phyloP scores from a whole-genome alignment of 2,888 invertebrate species.

The Stenchaetothrips biformis region DNA sequence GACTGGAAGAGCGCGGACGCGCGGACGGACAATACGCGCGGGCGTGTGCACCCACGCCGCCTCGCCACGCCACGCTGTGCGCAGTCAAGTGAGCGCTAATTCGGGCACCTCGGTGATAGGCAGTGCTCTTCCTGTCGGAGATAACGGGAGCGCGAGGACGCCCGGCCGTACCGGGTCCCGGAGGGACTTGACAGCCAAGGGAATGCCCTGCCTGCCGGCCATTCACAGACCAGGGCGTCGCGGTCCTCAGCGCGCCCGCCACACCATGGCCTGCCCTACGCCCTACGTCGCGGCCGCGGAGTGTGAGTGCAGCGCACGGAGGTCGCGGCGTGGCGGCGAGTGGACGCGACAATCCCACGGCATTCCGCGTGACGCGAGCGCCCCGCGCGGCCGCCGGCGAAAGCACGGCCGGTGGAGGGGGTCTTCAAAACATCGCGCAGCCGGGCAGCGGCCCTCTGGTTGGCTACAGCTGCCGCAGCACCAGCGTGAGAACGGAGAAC shows the following conservation, averaged over 20 bases:
- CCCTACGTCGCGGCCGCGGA: neutral
- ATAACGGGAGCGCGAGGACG: no score
- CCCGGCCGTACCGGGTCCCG: no score
- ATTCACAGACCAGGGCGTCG: neutral
- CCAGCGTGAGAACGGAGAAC: neutral
- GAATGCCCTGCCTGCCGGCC: no score
- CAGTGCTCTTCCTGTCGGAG: no score
- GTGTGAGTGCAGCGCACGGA: no score
- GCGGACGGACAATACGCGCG: no score
- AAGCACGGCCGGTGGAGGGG: neutral
- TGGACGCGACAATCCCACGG: conserved; percentile 5
- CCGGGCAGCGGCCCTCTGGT: conserved; percentile 12
- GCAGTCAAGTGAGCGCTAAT: no score
- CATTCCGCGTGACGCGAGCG: conserved; percentile 10
- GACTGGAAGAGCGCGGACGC: no score
- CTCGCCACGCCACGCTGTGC: no score
- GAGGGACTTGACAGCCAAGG: no score
- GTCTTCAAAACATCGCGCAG: conserved; percentile 20
- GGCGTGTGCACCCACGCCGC: no score
- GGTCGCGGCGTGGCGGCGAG: conserved; percentile 6
- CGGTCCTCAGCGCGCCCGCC: neutral
- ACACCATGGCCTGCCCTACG: neutral
- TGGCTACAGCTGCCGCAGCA: conserved; percentile 17
- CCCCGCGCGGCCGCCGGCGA: neutral
- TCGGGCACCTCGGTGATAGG: no score